These are phyloP conservation scores for Antennarius maculatus DNA, from an alignment of 2,797 vertebrate genomes.

Conservation along the genomic window DNA sequence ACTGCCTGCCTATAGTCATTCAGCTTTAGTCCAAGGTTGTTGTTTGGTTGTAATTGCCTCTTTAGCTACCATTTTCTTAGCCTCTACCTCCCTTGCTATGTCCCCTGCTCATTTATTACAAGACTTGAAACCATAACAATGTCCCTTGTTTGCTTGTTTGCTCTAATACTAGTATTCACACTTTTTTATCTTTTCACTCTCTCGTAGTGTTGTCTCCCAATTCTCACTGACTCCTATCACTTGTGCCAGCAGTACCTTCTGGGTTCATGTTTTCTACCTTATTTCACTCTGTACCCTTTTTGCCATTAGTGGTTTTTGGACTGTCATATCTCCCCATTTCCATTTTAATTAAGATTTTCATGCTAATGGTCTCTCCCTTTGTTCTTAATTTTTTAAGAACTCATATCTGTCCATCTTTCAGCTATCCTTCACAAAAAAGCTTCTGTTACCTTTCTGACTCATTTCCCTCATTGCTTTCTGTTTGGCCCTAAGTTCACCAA, in stretches of 20 bases:
- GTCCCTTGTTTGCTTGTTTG: constrained; percentile 52
- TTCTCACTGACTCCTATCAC: constrained; percentile 22
- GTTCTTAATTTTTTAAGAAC: constrained; percentile 16
- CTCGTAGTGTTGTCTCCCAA: constrained; percentile 18
- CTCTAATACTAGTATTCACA: constrained; percentile 27
- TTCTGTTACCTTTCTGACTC: constrained; percentile 31
- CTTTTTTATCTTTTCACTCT: constrained; percentile 37
- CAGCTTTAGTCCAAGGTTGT: constrained; percentile 37
- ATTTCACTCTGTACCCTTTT: constrained; percentile 18
- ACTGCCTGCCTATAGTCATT: constrained; percentile 36
- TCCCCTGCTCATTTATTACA: constrained; percentile 49
- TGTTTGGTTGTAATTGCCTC: constrained; percentile 66
- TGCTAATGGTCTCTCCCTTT: constrained; percentile 19
- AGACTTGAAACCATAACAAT: constrained; percentile 45
- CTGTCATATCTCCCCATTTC: constrained; percentile 18
- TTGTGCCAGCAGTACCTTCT: constrained; percentile 23
- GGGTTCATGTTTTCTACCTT: constrained; percentile 27
- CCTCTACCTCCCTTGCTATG: constrained; percentile 38
- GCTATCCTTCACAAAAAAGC: constrained; percentile 13
- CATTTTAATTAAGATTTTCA: constrained; percentile 12
- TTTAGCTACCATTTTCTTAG: constrained; percentile 51
- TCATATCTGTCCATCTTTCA: constrained; percentile 14
- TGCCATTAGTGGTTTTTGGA: constrained; percentile 18
- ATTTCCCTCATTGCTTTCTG: constrained; percentile 32
- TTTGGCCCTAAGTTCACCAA: constrained; percentile 20